Conservation (phyloP, 1,140 invertebrate species). For the Meloidogyne chitwoodi region DNA sequence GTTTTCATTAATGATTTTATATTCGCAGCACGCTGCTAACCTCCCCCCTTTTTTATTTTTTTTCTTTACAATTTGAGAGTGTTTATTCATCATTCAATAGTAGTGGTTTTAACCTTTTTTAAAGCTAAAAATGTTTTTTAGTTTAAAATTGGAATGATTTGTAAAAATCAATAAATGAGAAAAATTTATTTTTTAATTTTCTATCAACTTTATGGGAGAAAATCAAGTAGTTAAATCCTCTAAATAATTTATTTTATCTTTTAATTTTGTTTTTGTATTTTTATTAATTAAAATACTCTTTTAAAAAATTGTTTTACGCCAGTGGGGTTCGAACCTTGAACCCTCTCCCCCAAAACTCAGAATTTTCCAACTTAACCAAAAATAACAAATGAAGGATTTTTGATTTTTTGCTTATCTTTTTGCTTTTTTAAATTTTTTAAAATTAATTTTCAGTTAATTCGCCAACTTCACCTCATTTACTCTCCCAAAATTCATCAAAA, state of each 20-base stretch:
- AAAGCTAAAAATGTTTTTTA: neutral
- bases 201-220: no score
- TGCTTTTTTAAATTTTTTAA: no score
- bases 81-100: neutral
- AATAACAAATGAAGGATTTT: neutral
- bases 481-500: neutral
- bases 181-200: no score
- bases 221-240: no score
- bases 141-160: neutral
- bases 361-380: neutral
- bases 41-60: neutral
- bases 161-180: neutral
- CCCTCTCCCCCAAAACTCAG: neutral
- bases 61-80: neutral
- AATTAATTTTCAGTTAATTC: neutral
- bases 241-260: neutral
- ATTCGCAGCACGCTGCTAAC: neutral
- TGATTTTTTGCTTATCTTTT: neutral
- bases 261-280: neutral
- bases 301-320: neutral
- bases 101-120: neutral
- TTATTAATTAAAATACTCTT: neutral
- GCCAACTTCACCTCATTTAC: neutral
- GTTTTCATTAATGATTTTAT: neutral
- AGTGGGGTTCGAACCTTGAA: neutral